These are phyloP conservation scores for Geodia barretti DNA, from an alignment of 37 sponge, comb jelly and placozoan species.

Conservation along the genomic window DNA sequence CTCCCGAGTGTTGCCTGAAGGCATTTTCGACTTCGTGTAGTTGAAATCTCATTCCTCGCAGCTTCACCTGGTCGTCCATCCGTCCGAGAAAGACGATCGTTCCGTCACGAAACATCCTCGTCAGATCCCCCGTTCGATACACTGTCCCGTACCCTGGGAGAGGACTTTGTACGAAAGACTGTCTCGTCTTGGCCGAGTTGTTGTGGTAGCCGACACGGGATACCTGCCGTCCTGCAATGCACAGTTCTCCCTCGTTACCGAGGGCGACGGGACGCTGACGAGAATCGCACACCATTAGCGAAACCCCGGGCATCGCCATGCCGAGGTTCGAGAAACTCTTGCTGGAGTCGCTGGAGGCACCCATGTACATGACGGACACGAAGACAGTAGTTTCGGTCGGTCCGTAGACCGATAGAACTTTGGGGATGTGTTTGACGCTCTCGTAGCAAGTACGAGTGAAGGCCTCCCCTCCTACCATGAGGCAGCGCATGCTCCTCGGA, in stretches of 20 bases:
- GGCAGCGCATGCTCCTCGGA: neutral
- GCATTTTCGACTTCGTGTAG: constrained; percentile 51
- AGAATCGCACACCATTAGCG: constrained; percentile 12
- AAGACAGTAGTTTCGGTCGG: constrained; percentile 47
- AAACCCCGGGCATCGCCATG: constrained; percentile 7
- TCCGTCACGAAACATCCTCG: constrained; percentile 27
- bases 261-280: constrained; percentile 12
- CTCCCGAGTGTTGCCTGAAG: neutral
- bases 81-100: constrained; percentile 50
- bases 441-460: constrained; percentile 11
- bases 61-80: constrained; percentile 61
- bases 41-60: constrained; percentile 70
- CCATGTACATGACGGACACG: neutral
- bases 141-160: constrained; percentile 10
- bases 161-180: constrained; percentile 21
- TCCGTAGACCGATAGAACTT: constrained; percentile 30
- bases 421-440: constrained; percentile 7
- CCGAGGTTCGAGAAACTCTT: constrained; percentile 20
- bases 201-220: constrained; percentile 42
- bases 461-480: constrained; percentile 32
- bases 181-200: constrained; percentile 8
- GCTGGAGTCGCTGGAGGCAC: neutral
- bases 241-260: constrained; percentile 24
- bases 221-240: constrained; percentile 54
- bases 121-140: constrained; percentile 51